A percentile compares a stretch with the other conserved stretches of the same genome.
phyloP scores from a whole-genome alignment of 2,113 vertebrate species.

The Pollimyrus isidori region DNA sequence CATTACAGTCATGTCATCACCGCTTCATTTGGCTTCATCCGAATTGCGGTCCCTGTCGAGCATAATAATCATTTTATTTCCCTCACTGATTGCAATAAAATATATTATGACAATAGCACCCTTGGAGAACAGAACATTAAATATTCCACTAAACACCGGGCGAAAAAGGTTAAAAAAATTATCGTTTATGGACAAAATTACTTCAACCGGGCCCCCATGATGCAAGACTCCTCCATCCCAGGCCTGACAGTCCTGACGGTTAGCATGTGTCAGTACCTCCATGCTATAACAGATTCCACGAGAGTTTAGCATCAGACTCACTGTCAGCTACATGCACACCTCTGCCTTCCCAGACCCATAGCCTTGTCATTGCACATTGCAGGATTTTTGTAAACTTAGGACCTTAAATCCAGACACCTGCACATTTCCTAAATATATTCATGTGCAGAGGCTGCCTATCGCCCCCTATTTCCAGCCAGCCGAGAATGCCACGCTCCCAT shows the following conservation, averaged over 20 bases:
- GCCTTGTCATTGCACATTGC: neutral
- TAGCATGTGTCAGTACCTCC: neutral
- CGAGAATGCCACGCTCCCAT: slow-evolving; percentile 79
- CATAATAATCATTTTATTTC: neutral
- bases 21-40: neutral
- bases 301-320: neutral
- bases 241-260: neutral
- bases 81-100: neutral
- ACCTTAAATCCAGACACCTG: neutral
- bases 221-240: neutral
- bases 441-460: slow-evolving; percentile 22
- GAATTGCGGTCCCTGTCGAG: neutral
- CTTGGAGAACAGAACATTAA: neutral
- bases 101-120: neutral
- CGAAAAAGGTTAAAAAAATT: neutral
- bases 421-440: neutral
- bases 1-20: neutral
- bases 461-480: slow-evolving; percentile 77
- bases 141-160: neutral
- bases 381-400: neutral
- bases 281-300: neutral
- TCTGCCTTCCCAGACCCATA: neutral
- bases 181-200: neutral
- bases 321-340: neutral
- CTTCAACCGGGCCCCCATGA: neutral